Base-by-base conservation (phyloP, 1,140 invertebrate species). In the Penaeus indicus region DNA sequence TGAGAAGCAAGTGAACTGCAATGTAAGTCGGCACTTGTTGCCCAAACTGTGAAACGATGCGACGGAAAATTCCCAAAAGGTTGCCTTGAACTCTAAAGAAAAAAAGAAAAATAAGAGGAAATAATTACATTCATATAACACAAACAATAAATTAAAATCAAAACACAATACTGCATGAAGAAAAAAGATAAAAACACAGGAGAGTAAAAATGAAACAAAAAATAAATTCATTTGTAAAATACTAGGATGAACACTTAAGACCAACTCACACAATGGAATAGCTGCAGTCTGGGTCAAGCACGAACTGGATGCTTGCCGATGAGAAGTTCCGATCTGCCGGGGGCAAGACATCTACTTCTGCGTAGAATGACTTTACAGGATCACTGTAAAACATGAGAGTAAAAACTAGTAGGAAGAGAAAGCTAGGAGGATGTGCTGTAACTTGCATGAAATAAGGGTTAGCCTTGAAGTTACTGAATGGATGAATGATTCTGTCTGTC, bases 31-130 rank as follows among this genome's bases (percentile, higher is more conserved):
- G 90, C 62, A 90, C 38, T 75, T 90, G 90, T 21, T 77, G 67
- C n/a, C 86, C 86, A 62, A 89, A 90, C 3, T 89, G 86, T 77
- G 72, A 82, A 61, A 86, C 81, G 16, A 90, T 21, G 16, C 90
- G 90, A 25, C 84, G 80, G 78, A 90, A 90, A 54, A 88, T 85
- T 62, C 90, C 90, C 27, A 83, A 32, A n/a, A 90, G 78, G 62
- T 80, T 89, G 1, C 84, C 80, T 79, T 88, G 86, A 38, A 90
- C 77, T 25, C 86, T 86, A 47, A 83, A 54, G 62, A 81, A 78
- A 25, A 78, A 42, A 38, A 25, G n/a, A 16, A 54, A 54, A 54
- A 54, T 13, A 54, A 54, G 54, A 54, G 16, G 16, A 54, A 54
- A 54, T 54, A 54, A 54, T 54, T 54, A 54, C 1, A 54, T 54